Evolutionary conservation across 2,888 invertebrate genomes (phyloP).

Genomic region (Apamea crenata): DNA sequence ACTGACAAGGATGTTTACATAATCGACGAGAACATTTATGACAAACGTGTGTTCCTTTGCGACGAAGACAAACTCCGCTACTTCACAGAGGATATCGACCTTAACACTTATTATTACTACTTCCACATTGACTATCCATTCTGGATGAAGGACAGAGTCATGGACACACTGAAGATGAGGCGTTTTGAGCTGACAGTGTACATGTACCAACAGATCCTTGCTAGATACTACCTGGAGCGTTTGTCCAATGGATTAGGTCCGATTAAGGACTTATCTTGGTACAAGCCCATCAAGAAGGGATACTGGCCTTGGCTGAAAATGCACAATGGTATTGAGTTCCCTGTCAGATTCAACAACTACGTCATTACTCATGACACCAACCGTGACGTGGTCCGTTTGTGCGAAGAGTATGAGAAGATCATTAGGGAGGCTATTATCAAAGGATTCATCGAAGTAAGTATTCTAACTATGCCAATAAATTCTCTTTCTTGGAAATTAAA

Average conservation of each 20-base stretch:
- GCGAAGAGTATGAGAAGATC: conserved; percentile 87
- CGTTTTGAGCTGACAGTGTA: conserved; percentile 91
- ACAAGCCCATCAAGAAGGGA: conserved; percentile 85
- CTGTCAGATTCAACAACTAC: conserved; percentile 87
- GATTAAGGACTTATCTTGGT: conserved; percentile 85
- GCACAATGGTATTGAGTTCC: conserved; percentile 90
- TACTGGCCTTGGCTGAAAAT: conserved; percentile 90
- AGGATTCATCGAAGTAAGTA: conserved; percentile 87
- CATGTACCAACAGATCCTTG: conserved; percentile 92
- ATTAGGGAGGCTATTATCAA: conserved; percentile 90
- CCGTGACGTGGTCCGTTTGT: conserved; percentile 75
- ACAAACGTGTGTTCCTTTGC: conserved; percentile 87
- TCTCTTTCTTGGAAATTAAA: background rate
- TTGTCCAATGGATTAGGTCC: conserved; percentile 87
- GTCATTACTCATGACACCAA: conserved; percentile 78
- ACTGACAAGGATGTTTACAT: conserved; percentile 89
- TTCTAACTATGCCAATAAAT: background rate
- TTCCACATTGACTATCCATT: conserved; percentile 91
- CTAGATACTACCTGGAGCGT: conserved; percentile 90
- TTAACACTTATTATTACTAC: conserved; percentile 91
- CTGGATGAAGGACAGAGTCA: conserved; percentile 90
- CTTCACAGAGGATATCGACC: conserved; percentile 92
- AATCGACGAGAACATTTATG: conserved; percentile 92
- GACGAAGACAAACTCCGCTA: conserved; percentile 91
- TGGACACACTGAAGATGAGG: conserved; percentile 78